A percentile compares a stretch with the other conserved stretches of the same genome.
phyloP scores from a whole-genome alignment of 2,113 vertebrate genomes.

The Mus pahari region DNA sequence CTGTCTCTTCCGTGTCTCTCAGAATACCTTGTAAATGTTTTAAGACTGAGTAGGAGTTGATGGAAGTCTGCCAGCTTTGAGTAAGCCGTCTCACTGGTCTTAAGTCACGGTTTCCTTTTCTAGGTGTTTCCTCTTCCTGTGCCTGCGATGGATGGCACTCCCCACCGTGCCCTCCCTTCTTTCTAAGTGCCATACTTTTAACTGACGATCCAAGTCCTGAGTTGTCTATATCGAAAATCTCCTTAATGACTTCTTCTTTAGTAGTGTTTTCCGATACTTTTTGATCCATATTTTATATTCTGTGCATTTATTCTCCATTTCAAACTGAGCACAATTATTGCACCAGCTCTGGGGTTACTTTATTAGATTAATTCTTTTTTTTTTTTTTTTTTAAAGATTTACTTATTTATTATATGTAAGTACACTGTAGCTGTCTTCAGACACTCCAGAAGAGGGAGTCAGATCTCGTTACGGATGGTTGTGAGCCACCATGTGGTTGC shows the following conservation, averaged over 20 bases:
- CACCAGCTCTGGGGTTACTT: conserved; percentile 7
- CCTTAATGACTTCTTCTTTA: conserved; percentile 30
- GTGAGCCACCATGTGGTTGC: no score
- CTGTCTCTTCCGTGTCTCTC: not conserved
- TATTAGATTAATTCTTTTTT: not conserved
- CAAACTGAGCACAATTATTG: not conserved
- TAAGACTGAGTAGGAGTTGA: not conserved
- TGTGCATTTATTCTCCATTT: not conserved
- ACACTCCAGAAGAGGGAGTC: no score
- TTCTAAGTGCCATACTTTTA: conserved; percentile 12
- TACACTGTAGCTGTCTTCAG: no score
- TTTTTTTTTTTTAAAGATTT: no score
- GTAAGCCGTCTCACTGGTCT: not conserved
- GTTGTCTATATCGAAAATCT: conserved; percentile 37
- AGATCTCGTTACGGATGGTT: no score
- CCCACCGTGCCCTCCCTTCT: not conserved
- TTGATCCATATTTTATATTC: conserved; percentile 44
- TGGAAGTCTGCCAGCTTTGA: not conserved
- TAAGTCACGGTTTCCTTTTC: not conserved
- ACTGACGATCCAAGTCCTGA: not conserved
- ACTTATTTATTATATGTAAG: no score
- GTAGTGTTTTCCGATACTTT: not conserved
- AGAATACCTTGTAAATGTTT: not conserved
- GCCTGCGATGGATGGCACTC: not conserved
- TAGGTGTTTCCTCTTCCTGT: not conserved